phyloP scores from a whole-genome alignment of 2,113 vertebrate species.

The Stomatorhinus ivindoensis region DNA sequence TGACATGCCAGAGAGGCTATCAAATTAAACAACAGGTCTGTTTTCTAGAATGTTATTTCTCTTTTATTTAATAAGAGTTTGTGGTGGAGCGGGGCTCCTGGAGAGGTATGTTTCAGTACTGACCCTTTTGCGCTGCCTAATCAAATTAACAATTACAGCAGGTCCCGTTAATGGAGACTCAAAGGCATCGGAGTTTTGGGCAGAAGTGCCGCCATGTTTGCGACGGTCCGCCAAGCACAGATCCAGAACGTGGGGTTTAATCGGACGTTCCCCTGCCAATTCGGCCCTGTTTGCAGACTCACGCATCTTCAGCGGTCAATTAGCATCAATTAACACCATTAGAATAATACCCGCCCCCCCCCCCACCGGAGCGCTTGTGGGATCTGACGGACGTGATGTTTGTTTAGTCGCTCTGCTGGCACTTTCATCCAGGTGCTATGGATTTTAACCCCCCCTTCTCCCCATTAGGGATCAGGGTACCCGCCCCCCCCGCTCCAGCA shows the following conservation, averaged over 20 bases:
- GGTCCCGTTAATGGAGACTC: not conserved
- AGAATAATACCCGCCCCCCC: not conserved
- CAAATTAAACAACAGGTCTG: not conserved
- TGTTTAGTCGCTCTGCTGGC: not conserved
- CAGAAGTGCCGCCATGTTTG: not conserved
- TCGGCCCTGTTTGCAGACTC: not conserved
- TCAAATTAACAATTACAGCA: not conserved
- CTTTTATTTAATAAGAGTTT: slow-evolving; percentile 1
- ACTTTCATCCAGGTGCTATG: not conserved
- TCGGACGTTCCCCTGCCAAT: not conserved
- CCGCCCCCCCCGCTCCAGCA: no score
- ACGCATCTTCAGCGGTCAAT: not conserved
- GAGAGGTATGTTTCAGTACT: not conserved
- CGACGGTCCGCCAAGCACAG: not conserved
- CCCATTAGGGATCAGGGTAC: not conserved
- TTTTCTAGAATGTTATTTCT: not conserved
- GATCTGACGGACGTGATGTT: not conserved
- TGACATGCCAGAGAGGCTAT: not conserved
- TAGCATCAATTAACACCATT: not conserved
- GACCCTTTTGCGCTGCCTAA: not conserved
- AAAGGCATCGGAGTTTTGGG: not conserved
- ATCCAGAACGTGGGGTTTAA: not conserved
- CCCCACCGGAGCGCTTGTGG: not conserved
- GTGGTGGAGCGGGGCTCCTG: not conserved
- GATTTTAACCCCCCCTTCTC: not conserved